These are phyloP conservation scores for Palloptera scutellata DNA, from an alignment of 2,888 invertebrate species.

Conservation along the genomic window DNA sequence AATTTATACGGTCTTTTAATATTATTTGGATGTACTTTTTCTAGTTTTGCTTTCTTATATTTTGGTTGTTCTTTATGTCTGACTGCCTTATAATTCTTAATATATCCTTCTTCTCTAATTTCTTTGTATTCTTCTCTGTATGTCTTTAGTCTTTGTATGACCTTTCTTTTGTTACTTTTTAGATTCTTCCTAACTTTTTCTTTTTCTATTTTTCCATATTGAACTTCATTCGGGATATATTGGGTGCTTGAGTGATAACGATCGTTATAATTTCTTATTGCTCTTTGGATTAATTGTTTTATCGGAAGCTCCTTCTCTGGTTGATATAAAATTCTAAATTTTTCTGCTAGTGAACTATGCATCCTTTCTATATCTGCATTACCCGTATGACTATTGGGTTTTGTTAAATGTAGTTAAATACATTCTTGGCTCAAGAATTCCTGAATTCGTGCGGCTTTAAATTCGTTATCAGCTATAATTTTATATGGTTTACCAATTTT, in stretches of 20 bases:
- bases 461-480: slow-evolving; percentile 6
- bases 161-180: neutral
- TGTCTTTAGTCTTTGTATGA: neutral
- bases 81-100: neutral
- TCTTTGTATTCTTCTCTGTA: neutral
- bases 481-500: slow-evolving; percentile 18
- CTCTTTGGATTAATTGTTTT: slow-evolving; percentile 2
- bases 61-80: neutral
- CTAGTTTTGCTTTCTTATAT: neutral
- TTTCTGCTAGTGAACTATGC: neutral
- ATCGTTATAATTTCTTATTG: slow-evolving; percentile 6
- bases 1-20: neutral
- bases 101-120: neutral
- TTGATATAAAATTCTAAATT: slow-evolving; percentile 1
- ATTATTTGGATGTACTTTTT: neutral
- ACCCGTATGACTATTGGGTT: slow-evolving; percentile 2
- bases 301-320: neutral
- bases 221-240: no score
- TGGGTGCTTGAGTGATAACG: no score
- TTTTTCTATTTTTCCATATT: neutral
- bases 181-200: neutral
- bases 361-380: slow-evolving; percentile 8
- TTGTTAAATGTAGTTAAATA: slow-evolving; percentile 7
- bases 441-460: neutral
- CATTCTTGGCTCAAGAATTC: slow-evolving; percentile 9